Conservation (phyloP, 2,888 invertebrate species). For the Caenorhabditis virilis region DNA sequence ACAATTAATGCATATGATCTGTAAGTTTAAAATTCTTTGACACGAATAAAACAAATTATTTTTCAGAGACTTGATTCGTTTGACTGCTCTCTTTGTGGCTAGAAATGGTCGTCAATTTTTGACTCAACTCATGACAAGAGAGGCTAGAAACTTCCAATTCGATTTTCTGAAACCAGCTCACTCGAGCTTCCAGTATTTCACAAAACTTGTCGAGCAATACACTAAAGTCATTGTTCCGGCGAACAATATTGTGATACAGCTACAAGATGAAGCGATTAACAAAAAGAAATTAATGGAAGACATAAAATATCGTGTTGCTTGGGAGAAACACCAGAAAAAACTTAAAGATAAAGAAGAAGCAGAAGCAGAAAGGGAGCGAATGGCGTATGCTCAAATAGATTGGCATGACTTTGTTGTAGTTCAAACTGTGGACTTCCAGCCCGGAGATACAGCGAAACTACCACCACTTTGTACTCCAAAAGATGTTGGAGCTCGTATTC, state of each 20-base stretch:
- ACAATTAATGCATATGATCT: constrained; percentile 96
- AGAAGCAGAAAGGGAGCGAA: constrained; percentile 85
- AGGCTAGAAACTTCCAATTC: constrained; percentile 91
- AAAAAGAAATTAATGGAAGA: constrained; percentile 56
- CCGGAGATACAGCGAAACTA: constrained; percentile 79
- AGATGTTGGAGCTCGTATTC: constrained; percentile 72
- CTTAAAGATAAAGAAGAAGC: constrained; percentile 92
- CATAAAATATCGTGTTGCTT: constrained; percentile 83
- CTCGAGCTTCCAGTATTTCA: constrained; percentile 96
- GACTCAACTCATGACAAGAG: constrained; percentile 96
- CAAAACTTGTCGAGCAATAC: constrained; percentile 94
- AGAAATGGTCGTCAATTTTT: constrained; percentile 96
- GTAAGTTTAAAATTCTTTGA: constrained; percentile 60
- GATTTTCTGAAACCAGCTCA: constrained; percentile 98
- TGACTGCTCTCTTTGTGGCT: constrained; percentile 98
- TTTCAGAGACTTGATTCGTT: constrained; percentile 87
- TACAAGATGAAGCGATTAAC: constrained; percentile 55
- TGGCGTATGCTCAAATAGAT: constrained; percentile 90
- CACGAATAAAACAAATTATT: not conserved
- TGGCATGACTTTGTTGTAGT: constrained; percentile 99
- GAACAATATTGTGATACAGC: constrained; percentile 72
- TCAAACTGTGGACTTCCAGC: constrained; percentile 97
- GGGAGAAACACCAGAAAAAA: constrained; percentile 91
- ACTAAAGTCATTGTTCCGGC: constrained; percentile 95
- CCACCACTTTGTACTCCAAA: constrained; percentile 73